A percentile compares a stretch with the other conserved stretches of the same genome.
phyloP scores from a whole-genome alignment of 2,113 vertebrate species.

The Eptatretus burgeri region DNA sequence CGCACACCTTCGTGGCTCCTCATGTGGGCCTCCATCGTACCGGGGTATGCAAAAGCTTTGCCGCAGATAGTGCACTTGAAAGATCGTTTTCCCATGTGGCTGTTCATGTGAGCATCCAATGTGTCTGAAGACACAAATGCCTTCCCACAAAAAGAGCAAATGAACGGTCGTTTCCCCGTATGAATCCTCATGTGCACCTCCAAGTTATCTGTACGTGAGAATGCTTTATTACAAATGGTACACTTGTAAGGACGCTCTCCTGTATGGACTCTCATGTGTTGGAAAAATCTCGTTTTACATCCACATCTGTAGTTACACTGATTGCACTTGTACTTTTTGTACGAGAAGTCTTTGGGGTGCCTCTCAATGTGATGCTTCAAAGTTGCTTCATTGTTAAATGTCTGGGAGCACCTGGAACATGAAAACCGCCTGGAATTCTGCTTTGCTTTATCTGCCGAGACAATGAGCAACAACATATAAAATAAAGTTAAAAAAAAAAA shows the following conservation, averaged over 20 bases:
- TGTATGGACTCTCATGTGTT: background rate
- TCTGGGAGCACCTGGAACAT: too few relatives aligned
- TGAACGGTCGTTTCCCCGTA: background rate
- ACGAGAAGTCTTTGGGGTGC: too few relatives aligned
- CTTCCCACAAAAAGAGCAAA: background rate
- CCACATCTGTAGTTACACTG: too few relatives aligned
- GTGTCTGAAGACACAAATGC: background rate
- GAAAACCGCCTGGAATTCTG: too few relatives aligned
- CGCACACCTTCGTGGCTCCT: background rate
- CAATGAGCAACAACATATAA: too few relatives aligned
- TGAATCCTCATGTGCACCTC: conserved; percentile 1
- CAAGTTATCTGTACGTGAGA: background rate
- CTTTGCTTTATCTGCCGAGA: too few relatives aligned
- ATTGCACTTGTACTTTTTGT: too few relatives aligned
- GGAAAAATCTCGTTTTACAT: background rate
- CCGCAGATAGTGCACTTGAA: background rate
- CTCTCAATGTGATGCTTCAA: too few relatives aligned
- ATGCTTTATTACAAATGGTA: background rate
- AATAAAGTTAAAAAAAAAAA: too few relatives aligned
- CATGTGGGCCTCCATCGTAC: background rate
- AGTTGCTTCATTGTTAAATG: too few relatives aligned
- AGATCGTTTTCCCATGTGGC: background rate
- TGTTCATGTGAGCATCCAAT: background rate
- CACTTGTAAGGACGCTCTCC: background rate
- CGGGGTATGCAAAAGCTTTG: background rate